Evolutionary conservation across 53 echinoderm and acorn worm species (phyloP), one percentile per base, ranked within the genome.

Genomic region (Astropecten irregularis): DNA sequence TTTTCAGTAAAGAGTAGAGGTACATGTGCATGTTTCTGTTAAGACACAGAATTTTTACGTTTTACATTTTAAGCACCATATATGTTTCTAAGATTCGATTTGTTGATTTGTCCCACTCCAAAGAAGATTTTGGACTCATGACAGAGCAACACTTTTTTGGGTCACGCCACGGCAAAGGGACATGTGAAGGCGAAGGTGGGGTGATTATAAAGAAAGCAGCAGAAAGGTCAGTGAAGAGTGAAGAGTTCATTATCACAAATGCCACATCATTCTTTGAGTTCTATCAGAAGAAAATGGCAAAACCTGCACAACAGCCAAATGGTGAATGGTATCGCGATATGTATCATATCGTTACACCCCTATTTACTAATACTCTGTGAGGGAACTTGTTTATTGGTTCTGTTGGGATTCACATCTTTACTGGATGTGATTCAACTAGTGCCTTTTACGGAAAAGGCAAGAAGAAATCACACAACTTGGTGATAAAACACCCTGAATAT

Each of bases 151-250:
- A 73, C 25, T 73, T 22, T 28, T 73, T 73, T 47, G 66, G 82
- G 21, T 82, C 66, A 13, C 64, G 82, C 20, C 82, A 82, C 61
- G 82, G 82, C 82, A 82, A 82, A 22, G 67, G 63, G 66, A 49
- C 85, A 28, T 85, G 85, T 26, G 85, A 84, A 29, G 85, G 85
- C 21, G 85, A 84, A 68, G 68, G 84, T 14, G 84, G 84, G 16
- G 71, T 84, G 19, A 42, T 42, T 42, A 4, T 71, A n/a, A 84
- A 84, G 37, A 56, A 71, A 55, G 71, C 61, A 39, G 58, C 46
- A 36, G 83, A 58, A 32, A 54, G 85, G 21, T 53, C 71, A 39
- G 72, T 84, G 10, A 5, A 79, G 26, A 59, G 46, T 79, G 81
- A 79, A 62, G 60, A 30, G 7, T 57, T 50, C 21, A 40, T 66